A percentile compares a stretch with the other conserved stretches of the same genome.
Evolutionary conservation across 2,888 invertebrate genomes (phyloP).

Genomic region (Drosophila pseudotakahashii): DNA sequence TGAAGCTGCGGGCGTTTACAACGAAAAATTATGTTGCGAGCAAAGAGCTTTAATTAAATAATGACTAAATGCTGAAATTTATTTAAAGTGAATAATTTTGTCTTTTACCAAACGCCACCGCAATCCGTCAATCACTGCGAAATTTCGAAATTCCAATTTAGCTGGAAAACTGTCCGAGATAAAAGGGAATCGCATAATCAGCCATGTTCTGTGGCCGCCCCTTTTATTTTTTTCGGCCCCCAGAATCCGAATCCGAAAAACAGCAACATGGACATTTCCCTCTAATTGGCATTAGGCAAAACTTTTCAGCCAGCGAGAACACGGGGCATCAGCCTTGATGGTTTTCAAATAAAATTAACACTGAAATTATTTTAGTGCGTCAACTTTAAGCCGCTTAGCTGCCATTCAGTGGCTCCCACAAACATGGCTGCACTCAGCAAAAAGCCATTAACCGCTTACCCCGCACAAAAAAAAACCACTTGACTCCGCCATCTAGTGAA

Average conservation of each 20-base stretch:
- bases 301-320: constrained; percentile 39
- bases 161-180: constrained; percentile 45
- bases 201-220: constrained; percentile 33
- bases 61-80: constrained; percentile 60
- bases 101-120: constrained; percentile 22
- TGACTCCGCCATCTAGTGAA: background rate
- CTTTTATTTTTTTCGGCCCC: background rate
- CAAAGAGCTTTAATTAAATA: constrained; percentile 65
- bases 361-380: constrained; percentile 68
- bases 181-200: constrained; percentile 70
- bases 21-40: constrained; percentile 48
- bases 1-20: constrained; percentile 36
- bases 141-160: constrained; percentile 16
- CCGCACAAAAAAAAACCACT: background rate
- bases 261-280: constrained; percentile 27
- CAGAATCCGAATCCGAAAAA: constrained; percentile 2
- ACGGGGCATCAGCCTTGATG: constrained; percentile 27
- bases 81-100: constrained; percentile 65
- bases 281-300: constrained; percentile 73
- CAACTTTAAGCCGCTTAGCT: constrained; percentile 71
- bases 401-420: constrained; percentile 22
- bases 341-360: constrained; percentile 69
- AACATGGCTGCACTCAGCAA: constrained; percentile 42
- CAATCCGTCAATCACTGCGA: constrained; percentile 51
- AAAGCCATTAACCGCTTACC: constrained; percentile 33